Base-by-base conservation (phyloP, 1,140 invertebrate species). In the Lasioglossum baleicum region DNA sequence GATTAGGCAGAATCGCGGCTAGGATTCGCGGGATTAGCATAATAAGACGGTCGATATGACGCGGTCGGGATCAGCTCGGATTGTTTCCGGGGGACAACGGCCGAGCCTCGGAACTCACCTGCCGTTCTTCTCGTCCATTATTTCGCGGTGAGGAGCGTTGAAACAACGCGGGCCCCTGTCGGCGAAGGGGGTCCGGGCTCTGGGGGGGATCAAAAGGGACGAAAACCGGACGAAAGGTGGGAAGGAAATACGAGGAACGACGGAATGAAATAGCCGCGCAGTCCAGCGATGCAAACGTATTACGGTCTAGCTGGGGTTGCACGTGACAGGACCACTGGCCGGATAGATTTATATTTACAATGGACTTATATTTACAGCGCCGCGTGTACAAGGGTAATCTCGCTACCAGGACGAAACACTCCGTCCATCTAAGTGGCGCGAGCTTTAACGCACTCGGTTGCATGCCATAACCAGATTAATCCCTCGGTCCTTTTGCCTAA, bases 401-500 rank as follows among this genome's bases (percentile, higher is more conserved):
- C 20, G 53, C 81, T 66, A 82, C 81, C 79, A 56, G 65, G 69
- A 81, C 77, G 79, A 84, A 83, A 80, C 72, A 84, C 83, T 77
- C 66, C 72, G 83, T 81, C 63, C 60, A 63, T 87, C 80, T 82
- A 85, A 83, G 61, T 72, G 69, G 66, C 78, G 78, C 83, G 72
- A 84, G 78, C 75, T 88, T 81, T 76, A 79, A 83, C 83, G 80
- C 80, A 73, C 84, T 75, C 70, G 80, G 75, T 76, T 76, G 85
- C 78, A 87, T 85, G 82, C 80, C 83, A 80, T 88, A 80, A 86
- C 70, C 82, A 84, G 82, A 90, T 90, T 89, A 88, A 89, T 89
- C 84, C 81, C 63, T 20, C 26, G 56, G 65, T 40, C 75, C 81
- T 80, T 84, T 88, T 72, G 69, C 67, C 74, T 56, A 53, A 66